Percentiles rank a stretch among this genome's conserved stretches.
Conservation (phyloP, 2,797 vertebrate species). For the Champsocephalus esox region DNA sequence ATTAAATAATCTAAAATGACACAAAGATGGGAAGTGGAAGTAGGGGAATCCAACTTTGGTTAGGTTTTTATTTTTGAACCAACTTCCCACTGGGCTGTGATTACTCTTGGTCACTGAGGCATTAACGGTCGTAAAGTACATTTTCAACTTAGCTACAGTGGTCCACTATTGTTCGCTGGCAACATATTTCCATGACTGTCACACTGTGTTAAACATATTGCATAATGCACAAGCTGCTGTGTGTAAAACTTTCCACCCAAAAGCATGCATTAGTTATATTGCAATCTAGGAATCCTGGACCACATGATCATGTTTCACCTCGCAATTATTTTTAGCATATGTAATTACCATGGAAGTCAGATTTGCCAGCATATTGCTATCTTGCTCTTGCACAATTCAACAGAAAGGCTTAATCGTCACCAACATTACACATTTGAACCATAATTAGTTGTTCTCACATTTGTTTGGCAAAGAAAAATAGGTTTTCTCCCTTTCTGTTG, state of each 20-base stretch:
- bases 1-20: constrained; percentile 9
- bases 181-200: constrained; percentile 4
- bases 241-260: constrained; percentile 46
- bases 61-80: constrained; percentile 12
- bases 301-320: neutral
- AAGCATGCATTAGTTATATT: neutral
- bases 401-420: too few species aligned
- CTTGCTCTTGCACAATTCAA: too few species aligned
- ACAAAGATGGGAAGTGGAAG: constrained; percentile 42
- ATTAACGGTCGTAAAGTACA: constrained; percentile 18
- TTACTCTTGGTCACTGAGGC: neutral
- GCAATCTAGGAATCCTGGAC: neutral
- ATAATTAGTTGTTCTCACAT: neutral
- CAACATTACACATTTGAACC: neutral
- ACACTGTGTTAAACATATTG: constrained; percentile 10
- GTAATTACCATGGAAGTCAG: neutral
- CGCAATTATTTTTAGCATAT: neutral
- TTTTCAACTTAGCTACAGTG: constrained; percentile 3
- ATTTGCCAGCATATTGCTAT: neutral
- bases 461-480: neutral
- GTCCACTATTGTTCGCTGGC: constrained; percentile 4
- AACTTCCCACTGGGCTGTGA: neutral
- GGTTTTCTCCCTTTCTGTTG: neutral
- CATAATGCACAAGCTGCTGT: constrained; percentile 32
- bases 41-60: constrained; percentile 10